Percentiles rank a stretch among this genome's conserved stretches.
Evolutionary conservation across 2,888 invertebrate species (phyloP).

Genomic region (Eupeodes luniger): DNA sequence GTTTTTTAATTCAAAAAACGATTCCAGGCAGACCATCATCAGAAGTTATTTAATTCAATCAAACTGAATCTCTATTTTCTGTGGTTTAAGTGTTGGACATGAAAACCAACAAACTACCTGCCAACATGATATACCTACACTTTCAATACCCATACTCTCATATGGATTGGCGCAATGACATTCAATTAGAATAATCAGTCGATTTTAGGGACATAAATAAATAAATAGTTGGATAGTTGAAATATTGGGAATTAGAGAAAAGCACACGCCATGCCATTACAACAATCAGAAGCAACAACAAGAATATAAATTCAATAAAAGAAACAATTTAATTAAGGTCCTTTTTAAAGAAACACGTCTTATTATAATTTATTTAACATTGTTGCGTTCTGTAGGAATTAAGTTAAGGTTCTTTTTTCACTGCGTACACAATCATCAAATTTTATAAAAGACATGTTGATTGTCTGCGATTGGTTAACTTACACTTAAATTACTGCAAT

Average conservation of each 20-base stretch:
- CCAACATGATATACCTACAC: too few species aligned
- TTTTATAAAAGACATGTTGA: too few species aligned
- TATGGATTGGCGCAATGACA: conserved; percentile 41
- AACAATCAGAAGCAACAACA: neutral
- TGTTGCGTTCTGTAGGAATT: too few species aligned
- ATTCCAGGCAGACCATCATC: neutral
- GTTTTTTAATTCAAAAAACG: neutral
- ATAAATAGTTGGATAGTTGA: conserved; percentile 12
- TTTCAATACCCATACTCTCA: neutral
- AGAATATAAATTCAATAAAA: neutral
- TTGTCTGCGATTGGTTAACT: too few species aligned
- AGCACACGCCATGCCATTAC: neutral
- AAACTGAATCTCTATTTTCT: conserved; percentile 37
- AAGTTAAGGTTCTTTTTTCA: neutral
- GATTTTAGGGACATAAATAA: conserved; percentile 62
- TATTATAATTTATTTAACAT: neutral
- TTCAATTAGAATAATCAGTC: conserved; percentile 68
- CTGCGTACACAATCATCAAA: too few species aligned
- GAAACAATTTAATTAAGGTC: neutral
- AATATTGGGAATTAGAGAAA: neutral
- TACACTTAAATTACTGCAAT: too few species aligned
- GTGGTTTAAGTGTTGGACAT: conserved; percentile 1
- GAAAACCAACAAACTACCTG: neutral
- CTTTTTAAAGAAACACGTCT: neutral
- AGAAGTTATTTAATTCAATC: conserved; percentile 41